Conservation (phyloP, 2,888 invertebrate species). For the Euplagia quadripunctaria region DNA sequence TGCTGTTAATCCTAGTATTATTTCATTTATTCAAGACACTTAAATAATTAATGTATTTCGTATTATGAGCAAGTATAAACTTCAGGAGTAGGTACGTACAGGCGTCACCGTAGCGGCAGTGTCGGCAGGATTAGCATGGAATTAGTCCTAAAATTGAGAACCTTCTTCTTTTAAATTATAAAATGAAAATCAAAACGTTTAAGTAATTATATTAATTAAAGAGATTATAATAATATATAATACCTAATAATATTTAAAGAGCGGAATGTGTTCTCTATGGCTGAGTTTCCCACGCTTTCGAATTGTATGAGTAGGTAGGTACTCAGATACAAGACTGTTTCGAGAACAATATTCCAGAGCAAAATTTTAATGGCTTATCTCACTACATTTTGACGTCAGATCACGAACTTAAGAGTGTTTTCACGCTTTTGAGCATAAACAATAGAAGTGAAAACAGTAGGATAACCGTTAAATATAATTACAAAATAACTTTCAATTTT, state of each 20-base stretch:
- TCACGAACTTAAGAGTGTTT: constrained; percentile 59
- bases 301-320: not conserved
- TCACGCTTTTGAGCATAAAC: constrained; percentile 78
- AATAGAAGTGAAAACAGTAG: constrained; percentile 82
- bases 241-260: not conserved
- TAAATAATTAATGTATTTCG: not conserved
- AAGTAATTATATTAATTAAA: not conserved
- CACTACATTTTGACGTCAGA: constrained; percentile 32
- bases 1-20: not conserved
- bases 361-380: constrained; percentile 16
- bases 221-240: no score
- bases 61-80: not conserved
- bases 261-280: not conserved
- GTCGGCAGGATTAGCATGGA: not conserved
- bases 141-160: not conserved
- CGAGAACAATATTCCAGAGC: constrained; percentile 27
- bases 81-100: not conserved
- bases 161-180: not conserved
- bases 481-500: constrained; percentile 72
- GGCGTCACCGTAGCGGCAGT: not conserved
- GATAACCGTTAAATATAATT: constrained; percentile 69
- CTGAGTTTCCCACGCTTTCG: constrained; percentile 49
- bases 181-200: not conserved
- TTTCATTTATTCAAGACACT: not conserved
- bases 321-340: not conserved